Evolutionary conservation across 2,113 vertebrate species (phyloP).

Genomic region (Neodontobutis hainanensis): DNA sequence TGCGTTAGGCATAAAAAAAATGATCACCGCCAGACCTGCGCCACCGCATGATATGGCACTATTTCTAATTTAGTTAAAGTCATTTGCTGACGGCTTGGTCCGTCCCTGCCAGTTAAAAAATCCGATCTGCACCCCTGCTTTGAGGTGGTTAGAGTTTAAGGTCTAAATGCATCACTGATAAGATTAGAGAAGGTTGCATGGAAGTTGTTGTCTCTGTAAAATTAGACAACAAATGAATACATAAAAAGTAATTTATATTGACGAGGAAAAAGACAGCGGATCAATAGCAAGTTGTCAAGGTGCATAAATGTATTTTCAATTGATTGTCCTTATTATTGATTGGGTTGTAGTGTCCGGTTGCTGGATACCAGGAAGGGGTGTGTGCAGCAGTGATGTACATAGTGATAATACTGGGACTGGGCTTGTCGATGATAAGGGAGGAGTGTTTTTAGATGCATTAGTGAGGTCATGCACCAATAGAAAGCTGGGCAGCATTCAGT

Average conservation of each 20-base stretch:
- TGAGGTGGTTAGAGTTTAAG: neutral
- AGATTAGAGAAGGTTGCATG: neutral
- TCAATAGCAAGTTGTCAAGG: constrained; percentile 19
- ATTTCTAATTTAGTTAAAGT: too few species aligned
- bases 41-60: too few species aligned
- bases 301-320: constrained; percentile 46
- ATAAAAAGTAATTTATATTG: constrained; percentile 13
- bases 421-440: constrained; percentile 1
- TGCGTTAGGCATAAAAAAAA: too few species aligned
- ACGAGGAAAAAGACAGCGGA: constrained; percentile 12
- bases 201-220: neutral
- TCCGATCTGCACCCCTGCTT: too few species aligned
- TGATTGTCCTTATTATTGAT: constrained; percentile 46
- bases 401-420: neutral
- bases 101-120: too few species aligned
- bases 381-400: constrained; percentile 12
- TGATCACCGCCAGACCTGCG: too few species aligned
- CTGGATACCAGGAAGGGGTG: constrained; percentile 12
- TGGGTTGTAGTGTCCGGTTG: constrained; percentile 25
- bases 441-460: constrained; percentile 5
- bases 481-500: neutral
- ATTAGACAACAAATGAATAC: constrained; percentile 1
- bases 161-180: neutral
- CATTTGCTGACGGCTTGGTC: too few species aligned
- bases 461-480: constrained; percentile 15